Conservation (phyloP, 2,113 vertebrate genomes). For the Pachypanchax playfairii region DNA sequence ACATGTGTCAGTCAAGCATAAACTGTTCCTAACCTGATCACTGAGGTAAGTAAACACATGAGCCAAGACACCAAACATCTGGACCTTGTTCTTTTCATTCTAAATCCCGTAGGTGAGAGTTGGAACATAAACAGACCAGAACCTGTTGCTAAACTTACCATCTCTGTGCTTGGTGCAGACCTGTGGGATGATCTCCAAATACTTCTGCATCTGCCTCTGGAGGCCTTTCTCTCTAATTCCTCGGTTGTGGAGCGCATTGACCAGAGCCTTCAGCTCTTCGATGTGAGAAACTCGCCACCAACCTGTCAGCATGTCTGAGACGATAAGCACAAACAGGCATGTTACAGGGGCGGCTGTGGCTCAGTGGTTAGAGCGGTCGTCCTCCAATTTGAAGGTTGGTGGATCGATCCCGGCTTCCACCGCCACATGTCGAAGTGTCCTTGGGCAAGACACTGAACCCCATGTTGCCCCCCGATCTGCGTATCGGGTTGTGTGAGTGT, state of each 20-base stretch:
- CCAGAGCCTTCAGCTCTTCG: constrained; percentile 88
- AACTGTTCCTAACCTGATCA: not conserved
- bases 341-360: no score
- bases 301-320: constrained; percentile 90
- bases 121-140: constrained; percentile 2
- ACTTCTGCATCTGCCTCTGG: constrained; percentile 97
- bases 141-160: constrained; percentile 75
- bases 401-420: no score
- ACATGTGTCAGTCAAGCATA: constrained; percentile 10
- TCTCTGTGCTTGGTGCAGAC: constrained; percentile 93
- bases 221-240: constrained; percentile 94
- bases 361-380: no score
- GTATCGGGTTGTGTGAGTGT: no score
- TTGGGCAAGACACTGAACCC: no score
- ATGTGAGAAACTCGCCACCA: constrained; percentile 97
- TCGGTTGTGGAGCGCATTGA: constrained; percentile 89
- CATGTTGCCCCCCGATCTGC: no score
- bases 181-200: constrained; percentile 94
- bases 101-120: not conserved
- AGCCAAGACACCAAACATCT: constrained; percentile 1
- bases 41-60: no score
- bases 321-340: constrained; percentile 22
- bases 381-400: no score
- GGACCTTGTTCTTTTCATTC: no score
- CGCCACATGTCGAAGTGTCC: no score